Evolutionary conservation across 2,797 vertebrate genomes (phyloP), one percentile per base, ranked within the genome.

Genomic region (Brachyalestes nurse): DNA sequence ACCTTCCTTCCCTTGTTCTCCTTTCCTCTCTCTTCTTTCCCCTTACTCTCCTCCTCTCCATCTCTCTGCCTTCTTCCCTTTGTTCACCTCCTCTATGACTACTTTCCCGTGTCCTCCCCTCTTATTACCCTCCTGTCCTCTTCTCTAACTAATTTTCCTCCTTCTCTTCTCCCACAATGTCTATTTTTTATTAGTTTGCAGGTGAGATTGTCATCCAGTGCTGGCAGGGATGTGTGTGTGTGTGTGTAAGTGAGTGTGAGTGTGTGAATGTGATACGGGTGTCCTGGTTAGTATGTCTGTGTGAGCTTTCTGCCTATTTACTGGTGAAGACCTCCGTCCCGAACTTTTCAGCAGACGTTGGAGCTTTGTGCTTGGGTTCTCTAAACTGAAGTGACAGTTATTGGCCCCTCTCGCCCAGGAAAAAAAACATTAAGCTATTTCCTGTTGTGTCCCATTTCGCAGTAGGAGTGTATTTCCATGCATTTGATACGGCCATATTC

Each of bases 331-430:
- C 73, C 66, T 87, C 87, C 86, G 84, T 87, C 86, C 90, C 89
- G 92, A 94, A 87, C 89, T 86, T 85, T 88, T 90, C 86, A 94
- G 91, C 94, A 91, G 86, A 92, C 93, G 89, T 78, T 79, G 89
- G 89, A 87, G 90, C 87, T 72, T 91, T 87, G 88, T 89, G 91
- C 84, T 87, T 72, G 7, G 71, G 83, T 84, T 80, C 85, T 89
- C 91, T 96, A 95, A 96, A 92, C 89, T 91, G 86, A 95, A 93
- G 88, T 93, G 93, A 95, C 93, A 92, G 91, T 95, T 96, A 96
- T 91, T 92, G 92, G 90, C 89, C 93, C 85, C 89, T 92, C 86
- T 89, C 86, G 93, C 86, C 83, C 87, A 51, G 82, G 89, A 88
- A 87, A 90, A 90, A 87, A 87, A 90, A 89, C 89, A 87, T 92